Conservation (phyloP, 2,797 vertebrate genomes). For the Clarias platycephalus region DNA sequence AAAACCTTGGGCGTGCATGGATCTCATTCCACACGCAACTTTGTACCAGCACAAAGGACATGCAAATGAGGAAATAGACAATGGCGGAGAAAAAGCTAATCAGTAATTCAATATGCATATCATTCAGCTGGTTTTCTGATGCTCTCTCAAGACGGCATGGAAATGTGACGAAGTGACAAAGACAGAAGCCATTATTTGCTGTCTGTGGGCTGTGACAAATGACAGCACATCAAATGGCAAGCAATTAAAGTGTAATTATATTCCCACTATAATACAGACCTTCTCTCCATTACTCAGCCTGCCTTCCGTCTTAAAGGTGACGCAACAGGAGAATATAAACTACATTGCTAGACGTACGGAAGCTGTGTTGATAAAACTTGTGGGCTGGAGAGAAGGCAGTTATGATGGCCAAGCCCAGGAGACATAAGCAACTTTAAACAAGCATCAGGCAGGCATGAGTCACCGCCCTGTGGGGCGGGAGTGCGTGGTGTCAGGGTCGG, state of each 20-base stretch:
- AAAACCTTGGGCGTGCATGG: neutral
- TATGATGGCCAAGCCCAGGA: conserved; percentile 5
- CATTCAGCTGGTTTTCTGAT: conserved; percentile 73
- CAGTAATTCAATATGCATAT: conserved; percentile 79
- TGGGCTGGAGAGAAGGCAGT: conserved; percentile 7
- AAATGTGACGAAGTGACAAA: conserved; percentile 75
- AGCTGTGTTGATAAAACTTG: conserved; percentile 7
- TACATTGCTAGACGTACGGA: conserved; percentile 49
- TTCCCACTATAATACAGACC: conserved; percentile 55
- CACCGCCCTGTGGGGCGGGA: conserved; percentile 17
- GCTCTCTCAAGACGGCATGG: conserved; percentile 72
- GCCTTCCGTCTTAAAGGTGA: conserved; percentile 56
- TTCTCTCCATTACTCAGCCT: conserved; percentile 50
- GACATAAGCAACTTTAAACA: conserved; percentile 18
- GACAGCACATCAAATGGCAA: conserved; percentile 78
- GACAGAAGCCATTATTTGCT: conserved; percentile 78
- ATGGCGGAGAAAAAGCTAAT: conserved; percentile 67
- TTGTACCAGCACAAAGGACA: conserved; percentile 40
- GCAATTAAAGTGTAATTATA: conserved; percentile 82
- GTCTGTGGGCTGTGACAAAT: conserved; percentile 81
- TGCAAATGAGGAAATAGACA: conserved; percentile 51
- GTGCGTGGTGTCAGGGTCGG: conserved; percentile 18
- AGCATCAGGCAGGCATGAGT: conserved; percentile 6
- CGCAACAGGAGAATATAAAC: conserved; percentile 62
- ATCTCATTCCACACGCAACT: conserved; percentile 25